phyloP scores from a whole-genome alignment of 2,888 invertebrate genomes.

The Brenthis daphne region DNA sequence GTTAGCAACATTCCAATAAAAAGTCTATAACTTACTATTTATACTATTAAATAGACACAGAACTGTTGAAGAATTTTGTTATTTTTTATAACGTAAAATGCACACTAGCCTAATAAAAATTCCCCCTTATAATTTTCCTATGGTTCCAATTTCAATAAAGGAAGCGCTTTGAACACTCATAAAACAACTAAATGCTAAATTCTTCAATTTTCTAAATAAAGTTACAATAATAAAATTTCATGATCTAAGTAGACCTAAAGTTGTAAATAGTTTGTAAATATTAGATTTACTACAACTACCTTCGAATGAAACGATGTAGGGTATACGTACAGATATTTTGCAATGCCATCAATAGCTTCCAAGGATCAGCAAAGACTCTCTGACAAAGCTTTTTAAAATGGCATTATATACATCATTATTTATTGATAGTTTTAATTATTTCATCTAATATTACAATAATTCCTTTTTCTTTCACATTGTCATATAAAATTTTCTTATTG shows the following conservation, averaged over 20 bases:
- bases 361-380: too few species aligned
- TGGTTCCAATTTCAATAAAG: too few species aligned
- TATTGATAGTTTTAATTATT: too few species aligned
- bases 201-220: constrained; percentile 33
- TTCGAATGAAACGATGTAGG: constrained; percentile 60
- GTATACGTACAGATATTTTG: constrained; percentile 41
- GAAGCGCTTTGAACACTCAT: not conserved
- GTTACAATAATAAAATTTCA: constrained; percentile 34
- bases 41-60: too few species aligned
- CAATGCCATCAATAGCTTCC: not conserved
- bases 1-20: too few species aligned
- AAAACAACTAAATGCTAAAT: constrained; percentile 22
- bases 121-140: too few species aligned
- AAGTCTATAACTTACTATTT: too few species aligned
- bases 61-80: not conserved
- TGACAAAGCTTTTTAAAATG: too few species aligned
- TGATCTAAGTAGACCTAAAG: constrained; percentile 35
- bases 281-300: constrained; percentile 54
- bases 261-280: constrained; percentile 58
- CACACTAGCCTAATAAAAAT: not conserved
- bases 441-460: too few species aligned
- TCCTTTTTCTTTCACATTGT: too few species aligned
- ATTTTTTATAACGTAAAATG: not conserved
- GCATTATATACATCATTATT: too few species aligned
- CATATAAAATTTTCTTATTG: too few species aligned